These are phyloP conservation scores for Epicampocera succincta DNA, from an alignment of 2,888 invertebrate genomes.

Conservation along the genomic window DNA sequence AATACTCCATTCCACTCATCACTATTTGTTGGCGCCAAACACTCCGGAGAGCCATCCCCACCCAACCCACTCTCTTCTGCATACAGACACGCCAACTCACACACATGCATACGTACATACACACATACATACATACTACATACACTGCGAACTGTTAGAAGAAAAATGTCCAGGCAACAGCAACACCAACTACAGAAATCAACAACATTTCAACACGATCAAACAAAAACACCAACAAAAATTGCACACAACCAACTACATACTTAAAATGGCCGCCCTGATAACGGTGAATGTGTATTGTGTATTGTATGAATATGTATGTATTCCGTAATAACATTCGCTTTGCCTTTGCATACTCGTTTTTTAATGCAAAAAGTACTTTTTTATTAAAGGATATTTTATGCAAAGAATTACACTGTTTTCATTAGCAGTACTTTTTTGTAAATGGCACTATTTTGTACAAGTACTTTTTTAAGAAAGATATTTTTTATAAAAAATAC, in stretches of 20 bases:
- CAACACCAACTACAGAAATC: constrained; percentile 21
- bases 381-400: not conserved
- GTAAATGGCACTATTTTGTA: too few relatives aligned
- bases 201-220: constrained; percentile 49
- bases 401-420: too few relatives aligned
- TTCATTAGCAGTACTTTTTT: too few relatives aligned
- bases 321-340: too few relatives aligned
- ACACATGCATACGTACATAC: constrained; percentile 6
- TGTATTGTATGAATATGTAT: too few relatives aligned
- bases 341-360: not conserved
- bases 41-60: constrained; percentile 11
- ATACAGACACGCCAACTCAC: not conserved
- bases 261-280: constrained; percentile 4
- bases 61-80: constrained; percentile 6
- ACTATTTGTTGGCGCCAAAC: constrained; percentile 50
- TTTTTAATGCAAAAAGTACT: too few relatives aligned
- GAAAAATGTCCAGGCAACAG: constrained; percentile 18
- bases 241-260: constrained; percentile 72
- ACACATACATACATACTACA: constrained; percentile 11
- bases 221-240: constrained; percentile 71
- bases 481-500: not conserved
- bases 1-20: constrained; percentile 21
- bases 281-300: too few relatives aligned
- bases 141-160: not conserved
- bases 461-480: not conserved